These are phyloP conservation scores for Volucella zonaria DNA, from an alignment of 2,888 invertebrate genomes.

Conservation along the genomic window DNA sequence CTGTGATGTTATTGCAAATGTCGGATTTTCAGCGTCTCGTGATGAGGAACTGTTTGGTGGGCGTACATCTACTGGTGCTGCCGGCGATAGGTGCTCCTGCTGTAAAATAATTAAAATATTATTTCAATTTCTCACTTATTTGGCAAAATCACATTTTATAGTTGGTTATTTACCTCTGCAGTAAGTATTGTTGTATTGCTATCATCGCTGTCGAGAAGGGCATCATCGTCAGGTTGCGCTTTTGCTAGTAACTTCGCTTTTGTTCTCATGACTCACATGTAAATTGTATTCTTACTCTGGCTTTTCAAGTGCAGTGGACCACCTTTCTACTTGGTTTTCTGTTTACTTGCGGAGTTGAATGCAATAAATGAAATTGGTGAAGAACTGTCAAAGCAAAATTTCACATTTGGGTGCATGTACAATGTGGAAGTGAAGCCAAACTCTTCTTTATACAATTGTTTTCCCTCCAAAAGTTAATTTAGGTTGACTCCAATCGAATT, in stretches of 20 bases:
- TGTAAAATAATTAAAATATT: not conserved
- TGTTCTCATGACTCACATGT: slow-evolving; percentile 12
- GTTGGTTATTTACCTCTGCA: not conserved
- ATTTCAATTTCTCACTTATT: not conserved
- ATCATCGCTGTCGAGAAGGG: not conserved
- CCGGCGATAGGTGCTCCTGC: slow-evolving; percentile 1
- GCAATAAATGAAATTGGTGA: not conserved
- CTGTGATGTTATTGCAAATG: slow-evolving; percentile 54
- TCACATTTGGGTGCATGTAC: not conserved
- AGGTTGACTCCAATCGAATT: too few species aligned
- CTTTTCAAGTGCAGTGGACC: not conserved
- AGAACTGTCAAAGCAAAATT: slow-evolving; percentile 5
- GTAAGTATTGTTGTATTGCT: not conserved
- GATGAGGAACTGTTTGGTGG: not conserved
- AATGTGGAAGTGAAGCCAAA: slow-evolving; percentile 9
- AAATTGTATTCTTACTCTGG: not conserved
- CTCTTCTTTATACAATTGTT: not conserved
- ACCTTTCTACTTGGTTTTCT: not conserved
- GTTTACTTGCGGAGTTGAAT: not conserved
- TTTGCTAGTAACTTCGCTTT: slow-evolving; percentile 14
- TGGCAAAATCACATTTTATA: too few species aligned
- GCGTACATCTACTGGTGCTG: slow-evolving; percentile 19
- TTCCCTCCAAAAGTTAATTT: too few species aligned
- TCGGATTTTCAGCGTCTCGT: slow-evolving; percentile 55
- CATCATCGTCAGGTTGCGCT: not conserved